phyloP scores from a whole-genome alignment of 2,888 invertebrate genomes.

The Timema cristinae region DNA sequence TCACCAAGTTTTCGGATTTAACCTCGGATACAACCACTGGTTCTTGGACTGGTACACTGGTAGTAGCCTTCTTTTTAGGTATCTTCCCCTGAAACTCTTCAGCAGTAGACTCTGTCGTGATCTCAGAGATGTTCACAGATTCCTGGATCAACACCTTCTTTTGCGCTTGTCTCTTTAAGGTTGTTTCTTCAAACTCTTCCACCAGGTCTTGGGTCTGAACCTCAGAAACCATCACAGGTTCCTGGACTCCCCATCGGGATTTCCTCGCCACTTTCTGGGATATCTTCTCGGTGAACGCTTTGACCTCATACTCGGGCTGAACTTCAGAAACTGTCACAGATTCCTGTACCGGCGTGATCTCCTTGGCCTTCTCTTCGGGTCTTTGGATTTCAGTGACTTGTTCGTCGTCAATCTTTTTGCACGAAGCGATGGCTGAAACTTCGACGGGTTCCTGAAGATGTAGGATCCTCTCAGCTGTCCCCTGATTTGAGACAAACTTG shows the following conservation, averaged over 20 bases:
- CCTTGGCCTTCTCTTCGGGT: conserved; percentile 42
- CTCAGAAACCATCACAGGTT: conserved; percentile 36
- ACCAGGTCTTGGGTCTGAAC: conserved; percentile 31
- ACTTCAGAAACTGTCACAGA: conserved; percentile 36
- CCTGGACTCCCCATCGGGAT: conserved; percentile 16
- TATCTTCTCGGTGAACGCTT: conserved; percentile 33
- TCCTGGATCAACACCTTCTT: conserved; percentile 39
- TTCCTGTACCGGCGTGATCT: conserved; percentile 38
- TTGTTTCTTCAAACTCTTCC: conserved; percentile 32
- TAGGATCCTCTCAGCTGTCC: conserved; percentile 47
- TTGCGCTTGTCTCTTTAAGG: conserved; percentile 41
- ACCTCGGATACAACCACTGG: conserved; percentile 36
- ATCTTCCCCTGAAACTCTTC: neutral
- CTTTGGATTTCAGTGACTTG: conserved; percentile 29
- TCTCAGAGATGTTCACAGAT: conserved; percentile 35
- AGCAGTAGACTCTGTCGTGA: conserved; percentile 28
- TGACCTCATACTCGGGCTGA: conserved; percentile 30
- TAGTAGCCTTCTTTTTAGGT: conserved; percentile 38
- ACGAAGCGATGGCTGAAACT: conserved; percentile 58
- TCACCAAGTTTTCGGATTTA: conserved; percentile 30
- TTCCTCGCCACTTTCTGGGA: conserved; percentile 40
- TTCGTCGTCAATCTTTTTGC: conserved; percentile 51
- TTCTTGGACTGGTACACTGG: conserved; percentile 38
- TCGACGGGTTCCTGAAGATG: conserved; percentile 57
- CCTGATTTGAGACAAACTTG: neutral